Percentiles rank a stretch among this genome's conserved stretches.
Evolutionary conservation across 2,888 invertebrate genomes (phyloP).

Genomic region (Leucophenga montana): DNA sequence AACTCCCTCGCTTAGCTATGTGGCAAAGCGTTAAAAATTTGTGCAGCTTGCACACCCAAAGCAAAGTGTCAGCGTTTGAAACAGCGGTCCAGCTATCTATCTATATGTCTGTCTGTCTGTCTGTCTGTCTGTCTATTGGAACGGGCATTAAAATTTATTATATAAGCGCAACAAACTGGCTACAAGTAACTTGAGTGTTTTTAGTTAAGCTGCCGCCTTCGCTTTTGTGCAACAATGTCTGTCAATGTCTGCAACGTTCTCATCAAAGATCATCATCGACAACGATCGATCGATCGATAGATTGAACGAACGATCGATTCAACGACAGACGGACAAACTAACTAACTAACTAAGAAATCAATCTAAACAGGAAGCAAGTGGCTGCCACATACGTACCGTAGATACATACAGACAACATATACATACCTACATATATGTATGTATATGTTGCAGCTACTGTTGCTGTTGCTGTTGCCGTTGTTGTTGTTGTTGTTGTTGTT

Average conservation of each 20-base stretch:
- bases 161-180: constrained; percentile 49
- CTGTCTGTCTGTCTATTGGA: no score
- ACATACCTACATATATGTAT: no score
- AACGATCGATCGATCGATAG: no score
- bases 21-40: constrained; percentile 21
- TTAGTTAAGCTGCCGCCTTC: no score
- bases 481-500: no score
- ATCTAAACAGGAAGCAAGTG: constrained; percentile 19
- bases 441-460: neutral
- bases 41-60: constrained; percentile 4
- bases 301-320: no score
- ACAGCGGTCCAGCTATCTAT: no score
- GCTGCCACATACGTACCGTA: neutral
- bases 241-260: constrained; percentile 10
- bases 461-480: no score
- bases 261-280: constrained; percentile 11
- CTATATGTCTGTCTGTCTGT: constrained; percentile 12
- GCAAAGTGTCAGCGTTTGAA: neutral
- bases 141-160: constrained; percentile 62
- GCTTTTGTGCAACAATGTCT: no score
- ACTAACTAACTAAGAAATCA: constrained; percentile 7
- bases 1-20: neutral
- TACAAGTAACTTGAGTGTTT: neutral
- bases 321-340: no score
- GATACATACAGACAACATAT: neutral